Conservation (phyloP, 2,113 vertebrate genomes). For the Caranx ignobilis region DNA sequence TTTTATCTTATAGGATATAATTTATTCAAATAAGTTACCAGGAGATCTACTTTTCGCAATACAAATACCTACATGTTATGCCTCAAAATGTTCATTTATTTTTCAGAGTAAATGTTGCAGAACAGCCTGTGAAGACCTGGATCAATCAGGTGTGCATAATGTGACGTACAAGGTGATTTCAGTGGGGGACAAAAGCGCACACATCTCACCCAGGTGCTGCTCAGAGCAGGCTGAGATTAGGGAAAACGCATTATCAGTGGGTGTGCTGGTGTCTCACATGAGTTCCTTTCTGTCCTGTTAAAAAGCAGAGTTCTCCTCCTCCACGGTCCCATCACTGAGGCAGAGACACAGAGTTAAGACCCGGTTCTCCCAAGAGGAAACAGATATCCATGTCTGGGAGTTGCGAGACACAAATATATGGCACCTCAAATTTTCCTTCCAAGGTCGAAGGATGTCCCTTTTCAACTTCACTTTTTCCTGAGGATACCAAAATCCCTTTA, state of each 20-base stretch:
- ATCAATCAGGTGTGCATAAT: not conserved
- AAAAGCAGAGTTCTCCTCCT: conserved; percentile 19
- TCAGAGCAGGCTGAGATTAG: conserved; percentile 23
- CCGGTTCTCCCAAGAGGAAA: conserved; percentile 56
- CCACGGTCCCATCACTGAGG: conserved; percentile 27
- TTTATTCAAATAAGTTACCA: not conserved
- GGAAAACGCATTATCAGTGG: conserved; percentile 25
- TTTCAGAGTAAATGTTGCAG: not conserved
- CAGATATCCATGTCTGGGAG: conserved; percentile 62
- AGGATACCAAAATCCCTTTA: conserved; percentile 13
- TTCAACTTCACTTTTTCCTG: conserved; percentile 39
- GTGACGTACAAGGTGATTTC: conserved; percentile 12
- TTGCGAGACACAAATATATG: conserved; percentile 47
- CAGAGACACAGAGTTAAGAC: conserved; percentile 34
- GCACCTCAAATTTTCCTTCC: conserved; percentile 41
- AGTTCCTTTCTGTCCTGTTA: conserved; percentile 7
- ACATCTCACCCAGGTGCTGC: conserved; percentile 25
- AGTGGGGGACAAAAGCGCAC: conserved; percentile 2
- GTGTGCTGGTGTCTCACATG: conserved; percentile 34
- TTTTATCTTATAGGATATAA: conserved; percentile 24
- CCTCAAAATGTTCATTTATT: not conserved
- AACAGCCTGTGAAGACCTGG: not conserved
- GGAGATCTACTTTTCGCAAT: not conserved
- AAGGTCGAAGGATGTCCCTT: conserved; percentile 42
- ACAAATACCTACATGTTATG: not conserved